Conservation (phyloP, 2,888 invertebrate species). For the Tipula helvola region DNA sequence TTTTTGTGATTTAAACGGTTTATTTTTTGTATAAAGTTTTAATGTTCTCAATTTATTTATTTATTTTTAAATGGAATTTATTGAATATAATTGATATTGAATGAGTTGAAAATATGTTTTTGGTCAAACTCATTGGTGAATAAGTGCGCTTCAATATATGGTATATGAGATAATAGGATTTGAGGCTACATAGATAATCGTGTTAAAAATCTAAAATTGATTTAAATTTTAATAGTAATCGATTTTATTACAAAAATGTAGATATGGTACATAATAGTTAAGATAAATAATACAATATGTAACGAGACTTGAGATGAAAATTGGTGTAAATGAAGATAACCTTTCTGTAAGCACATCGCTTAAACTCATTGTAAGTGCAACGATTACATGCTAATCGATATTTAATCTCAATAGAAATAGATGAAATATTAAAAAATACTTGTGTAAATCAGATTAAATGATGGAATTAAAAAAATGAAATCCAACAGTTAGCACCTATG, state of each 20-base stretch:
- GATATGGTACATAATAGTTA: neutral
- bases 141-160: neutral
- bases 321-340: no score
- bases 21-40: neutral
- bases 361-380: no score
- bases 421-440: no score
- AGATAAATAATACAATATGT: neutral
- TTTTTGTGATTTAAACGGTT: neutral
- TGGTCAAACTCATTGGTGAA: neutral
- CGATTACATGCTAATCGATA: no score
- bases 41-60: neutral
- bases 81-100: neutral
- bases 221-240: neutral
- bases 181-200: neutral
- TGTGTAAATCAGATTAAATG: no score
- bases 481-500: no score
- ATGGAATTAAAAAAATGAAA: no score
- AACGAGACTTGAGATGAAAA: no score
- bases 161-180: neutral
- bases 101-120: neutral
- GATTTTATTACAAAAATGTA: neutral
- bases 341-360: no score
- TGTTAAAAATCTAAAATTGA: neutral
- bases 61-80: neutral
- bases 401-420: no score